These are phyloP conservation scores for Acrobasis repandana DNA, from an alignment of 2,888 invertebrate genomes.

Conservation along the genomic window DNA sequence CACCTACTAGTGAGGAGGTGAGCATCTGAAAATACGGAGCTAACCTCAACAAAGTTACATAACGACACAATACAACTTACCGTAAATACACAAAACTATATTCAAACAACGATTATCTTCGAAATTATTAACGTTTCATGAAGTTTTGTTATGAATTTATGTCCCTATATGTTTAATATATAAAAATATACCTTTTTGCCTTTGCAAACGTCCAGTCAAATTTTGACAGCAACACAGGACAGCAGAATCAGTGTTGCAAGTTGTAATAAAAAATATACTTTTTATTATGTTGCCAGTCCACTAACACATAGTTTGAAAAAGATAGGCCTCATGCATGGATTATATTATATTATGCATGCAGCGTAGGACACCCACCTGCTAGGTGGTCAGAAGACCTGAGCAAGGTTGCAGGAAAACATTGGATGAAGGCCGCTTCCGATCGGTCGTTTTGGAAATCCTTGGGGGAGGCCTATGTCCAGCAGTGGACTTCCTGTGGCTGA, in stretches of 20 bases:
- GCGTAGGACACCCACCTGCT: no score
- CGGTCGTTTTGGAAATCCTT: no score
- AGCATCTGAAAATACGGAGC: slow-evolving; percentile 79
- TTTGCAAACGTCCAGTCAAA: slow-evolving; percentile 37
- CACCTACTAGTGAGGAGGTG: slow-evolving; percentile 74
- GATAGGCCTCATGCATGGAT: no score
- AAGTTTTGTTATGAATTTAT: not conserved
- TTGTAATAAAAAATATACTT: not conserved
- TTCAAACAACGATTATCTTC: slow-evolving; percentile 7
- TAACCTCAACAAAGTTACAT: slow-evolving; percentile 70
- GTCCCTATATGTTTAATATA: not conserved
- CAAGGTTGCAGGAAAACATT: no score
- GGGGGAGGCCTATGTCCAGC: no score
- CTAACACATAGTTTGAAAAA: no score
- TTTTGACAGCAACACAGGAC: slow-evolving; percentile 26
- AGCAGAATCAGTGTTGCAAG: slow-evolving; percentile 32
- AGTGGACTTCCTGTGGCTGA: no score
- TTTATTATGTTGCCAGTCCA: not conserved
- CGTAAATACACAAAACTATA: slow-evolving; percentile 11
- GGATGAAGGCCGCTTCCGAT: no score
- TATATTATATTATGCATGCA: no score
- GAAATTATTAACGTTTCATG: not conserved
- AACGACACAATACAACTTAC: slow-evolving; percentile 42
- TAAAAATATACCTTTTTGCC: slow-evolving; percentile 47
- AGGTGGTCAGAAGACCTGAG: no score